phyloP scores from a whole-genome alignment of 2,113 vertebrate genomes.

The Apteryx mantelli region DNA sequence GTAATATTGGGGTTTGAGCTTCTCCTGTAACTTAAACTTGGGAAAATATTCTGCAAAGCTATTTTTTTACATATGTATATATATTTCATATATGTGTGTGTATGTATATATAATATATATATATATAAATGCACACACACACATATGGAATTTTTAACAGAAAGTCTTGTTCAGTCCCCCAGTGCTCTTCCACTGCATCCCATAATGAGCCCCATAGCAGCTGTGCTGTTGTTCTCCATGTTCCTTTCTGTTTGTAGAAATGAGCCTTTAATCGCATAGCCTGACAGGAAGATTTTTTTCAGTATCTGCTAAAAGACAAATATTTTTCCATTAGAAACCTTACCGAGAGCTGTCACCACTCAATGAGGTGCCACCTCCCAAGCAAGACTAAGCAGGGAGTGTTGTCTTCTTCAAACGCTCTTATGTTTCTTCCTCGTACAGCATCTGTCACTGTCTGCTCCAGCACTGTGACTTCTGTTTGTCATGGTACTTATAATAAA shows the following conservation, averaged over 20 bases:
- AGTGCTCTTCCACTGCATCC: not conserved
- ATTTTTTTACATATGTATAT: not conserved
- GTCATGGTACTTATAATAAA: not conserved
- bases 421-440: not conserved
- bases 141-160: not conserved
- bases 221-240: not conserved
- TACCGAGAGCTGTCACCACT: not conserved
- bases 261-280: not conserved
- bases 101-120: not conserved
- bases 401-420: too few relatives aligned
- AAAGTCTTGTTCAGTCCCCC: not conserved
- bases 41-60: not conserved
- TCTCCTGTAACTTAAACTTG: not conserved
- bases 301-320: not conserved
- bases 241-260: not conserved
- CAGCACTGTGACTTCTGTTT: not conserved
- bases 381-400: not conserved
- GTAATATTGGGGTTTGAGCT: not conserved
- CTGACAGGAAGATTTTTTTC: not conserved
- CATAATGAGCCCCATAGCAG: not conserved
- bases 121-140: accelerated
- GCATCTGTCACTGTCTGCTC: not conserved
- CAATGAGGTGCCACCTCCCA: not conserved
- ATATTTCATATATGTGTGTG: accelerated
- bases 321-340: not conserved